phyloP scores from a whole-genome alignment of 2,888 invertebrate species.

The Sipha maydis region DNA sequence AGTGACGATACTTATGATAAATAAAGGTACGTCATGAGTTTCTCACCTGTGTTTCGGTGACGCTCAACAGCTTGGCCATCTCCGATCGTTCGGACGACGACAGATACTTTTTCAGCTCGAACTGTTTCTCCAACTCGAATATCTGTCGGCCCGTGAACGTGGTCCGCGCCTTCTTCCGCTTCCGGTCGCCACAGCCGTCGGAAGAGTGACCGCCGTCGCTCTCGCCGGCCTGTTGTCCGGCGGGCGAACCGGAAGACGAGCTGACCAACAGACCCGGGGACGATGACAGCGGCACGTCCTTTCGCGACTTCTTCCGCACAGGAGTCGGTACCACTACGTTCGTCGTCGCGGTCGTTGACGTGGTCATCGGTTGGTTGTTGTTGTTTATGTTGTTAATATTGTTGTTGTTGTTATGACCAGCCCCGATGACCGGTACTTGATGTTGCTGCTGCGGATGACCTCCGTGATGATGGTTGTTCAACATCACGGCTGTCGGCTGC shows the following conservation, averaged over 20 bases:
- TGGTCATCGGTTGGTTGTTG: too few relatives aligned
- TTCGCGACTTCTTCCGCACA: constrained; percentile 67
- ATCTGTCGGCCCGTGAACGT: constrained; percentile 96
- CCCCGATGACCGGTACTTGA: neutral
- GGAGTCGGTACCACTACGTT: constrained; percentile 28
- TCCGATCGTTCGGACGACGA: constrained; percentile 94
- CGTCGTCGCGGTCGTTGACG: neutral
- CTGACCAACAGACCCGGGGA: constrained; percentile 61
- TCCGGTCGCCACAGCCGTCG: constrained; percentile 68
- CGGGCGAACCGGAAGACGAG: constrained; percentile 60
- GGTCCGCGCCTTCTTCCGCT: constrained; percentile 89
- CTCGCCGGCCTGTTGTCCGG: constrained; percentile 63
- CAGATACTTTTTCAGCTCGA: constrained; percentile 94
- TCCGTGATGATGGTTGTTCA: constrained; percentile 17
- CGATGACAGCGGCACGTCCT: constrained; percentile 67
- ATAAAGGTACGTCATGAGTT: neutral
- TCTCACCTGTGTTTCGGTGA: constrained; percentile 95
- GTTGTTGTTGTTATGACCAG: neutral
- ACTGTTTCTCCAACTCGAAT: constrained; percentile 95
- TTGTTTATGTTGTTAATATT: neutral
- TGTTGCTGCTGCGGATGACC: neutral
- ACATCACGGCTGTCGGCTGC: constrained; percentile 10
- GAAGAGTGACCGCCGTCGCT: constrained; percentile 65
- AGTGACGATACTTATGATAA: too few relatives aligned
- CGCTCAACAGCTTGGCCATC: constrained; percentile 92